Evolutionary conservation across 2,113 vertebrate genomes (phyloP).

Genomic region (Silurus meridionalis): DNA sequence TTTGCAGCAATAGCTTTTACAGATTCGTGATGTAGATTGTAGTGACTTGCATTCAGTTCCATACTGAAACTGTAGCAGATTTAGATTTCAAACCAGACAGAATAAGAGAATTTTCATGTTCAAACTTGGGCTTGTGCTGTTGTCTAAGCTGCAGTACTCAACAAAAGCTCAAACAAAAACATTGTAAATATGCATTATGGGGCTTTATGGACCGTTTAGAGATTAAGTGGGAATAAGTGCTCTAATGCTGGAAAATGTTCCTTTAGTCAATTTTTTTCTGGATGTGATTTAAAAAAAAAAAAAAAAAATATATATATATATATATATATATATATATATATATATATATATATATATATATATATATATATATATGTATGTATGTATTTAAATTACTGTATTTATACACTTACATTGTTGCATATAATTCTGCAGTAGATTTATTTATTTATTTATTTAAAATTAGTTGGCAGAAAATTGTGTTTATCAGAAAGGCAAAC

Average conservation of each 20-base stretch:
- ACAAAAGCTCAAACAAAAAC: neutral
- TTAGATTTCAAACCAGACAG: neutral
- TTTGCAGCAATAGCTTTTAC: neutral
- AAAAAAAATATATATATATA: no score
- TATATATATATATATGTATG: no score
- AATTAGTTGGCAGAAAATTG: slow-evolving; percentile 2
- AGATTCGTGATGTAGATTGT: neutral
- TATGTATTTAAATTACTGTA: neutral
- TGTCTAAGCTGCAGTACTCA: neutral
- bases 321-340: no score
- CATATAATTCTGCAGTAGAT: neutral
- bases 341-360: no score
- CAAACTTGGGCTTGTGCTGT: neutral
- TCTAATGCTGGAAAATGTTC: neutral
- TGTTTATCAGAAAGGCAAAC: slow-evolving; percentile 20
- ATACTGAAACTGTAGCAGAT: neutral
- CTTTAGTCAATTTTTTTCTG: neutral
- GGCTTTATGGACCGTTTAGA: neutral
- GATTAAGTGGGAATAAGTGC: neutral
- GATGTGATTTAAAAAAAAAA: no score
- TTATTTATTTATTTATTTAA: no score
- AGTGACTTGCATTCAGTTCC: neutral
- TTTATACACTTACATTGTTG: neutral
- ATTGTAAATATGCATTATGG: neutral
- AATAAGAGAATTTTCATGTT: neutral